Percentiles rank a stretch among this genome's conserved stretches.
Evolutionary conservation across 2,888 invertebrate genomes (phyloP).

Genomic region (Hirtodrosophila duncani): DNA sequence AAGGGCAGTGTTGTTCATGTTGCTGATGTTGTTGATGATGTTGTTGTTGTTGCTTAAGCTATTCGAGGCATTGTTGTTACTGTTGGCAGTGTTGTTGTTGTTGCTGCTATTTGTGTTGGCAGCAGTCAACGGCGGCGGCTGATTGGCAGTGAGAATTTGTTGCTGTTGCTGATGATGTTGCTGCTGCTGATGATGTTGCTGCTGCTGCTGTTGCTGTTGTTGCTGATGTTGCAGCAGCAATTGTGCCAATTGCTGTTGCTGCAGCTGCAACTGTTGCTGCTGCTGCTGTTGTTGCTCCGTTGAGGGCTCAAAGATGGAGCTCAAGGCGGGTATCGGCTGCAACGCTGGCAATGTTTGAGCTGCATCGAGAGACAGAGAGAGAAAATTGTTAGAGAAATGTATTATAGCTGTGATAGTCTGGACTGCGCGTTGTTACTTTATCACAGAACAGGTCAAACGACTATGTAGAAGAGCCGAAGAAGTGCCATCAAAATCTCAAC

Average conservation of each 20-base stretch:
- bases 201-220: slow-evolving; percentile 46
- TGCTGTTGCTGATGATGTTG: no score
- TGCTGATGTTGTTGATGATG: slow-evolving; percentile 51
- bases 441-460: no score
- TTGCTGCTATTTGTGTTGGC: slow-evolving; percentile 45
- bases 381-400: no score
- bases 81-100: slow-evolving; percentile 40
- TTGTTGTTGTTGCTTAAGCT: slow-evolving; percentile 44
- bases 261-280: slow-evolving; percentile 65
- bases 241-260: slow-evolving; percentile 67
- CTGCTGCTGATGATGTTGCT: slow-evolving; percentile 38
- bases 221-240: slow-evolving; percentile 50
- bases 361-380: no score
- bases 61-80: slow-evolving; percentile 45
- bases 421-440: no score
- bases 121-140: slow-evolving; percentile 72
- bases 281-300: slow-evolving; percentile 50
- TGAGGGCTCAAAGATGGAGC: slow-evolving; percentile 73
- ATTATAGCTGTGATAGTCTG: no score
- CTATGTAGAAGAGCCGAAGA: no score
- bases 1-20: slow-evolving; percentile 46
- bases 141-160: slow-evolving; percentile 69
- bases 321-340: slow-evolving; percentile 76
- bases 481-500: no score
- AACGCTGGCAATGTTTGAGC: slow-evolving; percentile 73